phyloP scores from a whole-genome alignment of 2,888 invertebrate species.

The Aphidoletes aphidimyza region DNA sequence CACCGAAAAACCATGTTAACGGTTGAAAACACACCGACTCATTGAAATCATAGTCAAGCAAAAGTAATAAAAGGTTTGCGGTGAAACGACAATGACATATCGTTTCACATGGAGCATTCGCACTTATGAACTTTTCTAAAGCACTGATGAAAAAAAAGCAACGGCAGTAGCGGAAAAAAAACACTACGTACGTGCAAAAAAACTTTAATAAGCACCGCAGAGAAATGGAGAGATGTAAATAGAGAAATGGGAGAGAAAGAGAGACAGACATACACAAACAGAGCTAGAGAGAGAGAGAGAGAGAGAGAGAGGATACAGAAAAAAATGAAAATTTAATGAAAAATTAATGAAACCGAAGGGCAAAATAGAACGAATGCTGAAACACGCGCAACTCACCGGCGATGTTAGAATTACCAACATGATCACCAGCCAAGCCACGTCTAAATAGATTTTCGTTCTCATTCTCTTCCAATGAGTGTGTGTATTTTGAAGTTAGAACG shows the following conservation, averaged over 20 bases:
- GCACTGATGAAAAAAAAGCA: background rate
- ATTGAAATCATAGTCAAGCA: slow-evolving; percentile 25
- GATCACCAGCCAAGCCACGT: background rate
- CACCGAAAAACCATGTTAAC: slow-evolving; percentile 20
- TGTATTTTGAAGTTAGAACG: background rate
- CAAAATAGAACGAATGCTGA: background rate
- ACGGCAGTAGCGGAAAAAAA: background rate
- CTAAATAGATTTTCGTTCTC: slow-evolving; percentile 39
- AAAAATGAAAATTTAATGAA: slow-evolving; percentile 22
- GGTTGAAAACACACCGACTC: slow-evolving; percentile 19
- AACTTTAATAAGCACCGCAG: background rate
- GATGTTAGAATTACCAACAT: slow-evolving; percentile 12
- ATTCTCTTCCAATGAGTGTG: background rate
- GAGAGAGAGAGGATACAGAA: background rate
- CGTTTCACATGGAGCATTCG: slow-evolving; percentile 20
- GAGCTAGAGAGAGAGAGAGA: too few species aligned
- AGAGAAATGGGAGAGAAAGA: too few species aligned
- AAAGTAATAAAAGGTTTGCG: slow-evolving; percentile 46
- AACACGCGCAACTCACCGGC: background rate
- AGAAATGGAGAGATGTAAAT: background rate
- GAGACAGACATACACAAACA: background rate
- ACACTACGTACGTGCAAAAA: background rate
- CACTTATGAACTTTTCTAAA: slow-evolving; percentile 37
- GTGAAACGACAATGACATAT: slow-evolving; percentile 46
- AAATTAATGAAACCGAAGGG: slow-evolving; percentile 46